These are phyloP conservation scores for Macrosiphum euphorbiae DNA, from an alignment of 2,888 invertebrate genomes.

Conservation along the genomic window DNA sequence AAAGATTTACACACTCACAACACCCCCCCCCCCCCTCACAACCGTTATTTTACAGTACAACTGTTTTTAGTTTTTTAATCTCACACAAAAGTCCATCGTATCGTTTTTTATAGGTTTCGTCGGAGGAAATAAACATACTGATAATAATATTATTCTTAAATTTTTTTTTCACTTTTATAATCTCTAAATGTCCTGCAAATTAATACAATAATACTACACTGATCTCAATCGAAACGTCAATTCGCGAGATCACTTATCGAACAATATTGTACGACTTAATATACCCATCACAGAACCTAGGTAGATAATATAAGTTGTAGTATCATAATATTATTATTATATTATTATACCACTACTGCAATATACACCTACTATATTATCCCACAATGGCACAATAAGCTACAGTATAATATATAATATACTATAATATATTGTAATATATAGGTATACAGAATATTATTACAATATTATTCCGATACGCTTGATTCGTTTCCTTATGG, in stretches of 20 bases:
- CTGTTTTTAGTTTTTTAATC: not conserved
- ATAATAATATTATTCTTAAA: not conserved
- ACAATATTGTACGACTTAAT: not conserved
- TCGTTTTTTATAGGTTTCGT: not conserved
- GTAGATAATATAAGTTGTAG: not conserved
- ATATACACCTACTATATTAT: too few species aligned
- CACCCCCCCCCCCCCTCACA: not conserved
- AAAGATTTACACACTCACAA: not conserved
- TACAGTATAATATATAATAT: not conserved
- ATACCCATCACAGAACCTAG: not conserved
- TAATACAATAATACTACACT: not conserved
- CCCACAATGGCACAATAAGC: not conserved
- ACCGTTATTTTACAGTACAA: not conserved
- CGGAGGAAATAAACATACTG: not conserved
- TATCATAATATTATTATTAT: not conserved
- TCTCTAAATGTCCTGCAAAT: not conserved
- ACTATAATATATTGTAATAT: too few species aligned
- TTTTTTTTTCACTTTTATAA: not conserved
- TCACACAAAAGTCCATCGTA: not conserved
- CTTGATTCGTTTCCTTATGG: not conserved
- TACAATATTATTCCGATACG: not conserved
- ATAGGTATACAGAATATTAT: not conserved
- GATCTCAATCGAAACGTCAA: not conserved
- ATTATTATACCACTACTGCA: not conserved
- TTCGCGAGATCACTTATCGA: not conserved